Evolutionary conservation across 2,797 vertebrate genomes (phyloP).

Genomic region (Protosalanx chinensis): DNA sequence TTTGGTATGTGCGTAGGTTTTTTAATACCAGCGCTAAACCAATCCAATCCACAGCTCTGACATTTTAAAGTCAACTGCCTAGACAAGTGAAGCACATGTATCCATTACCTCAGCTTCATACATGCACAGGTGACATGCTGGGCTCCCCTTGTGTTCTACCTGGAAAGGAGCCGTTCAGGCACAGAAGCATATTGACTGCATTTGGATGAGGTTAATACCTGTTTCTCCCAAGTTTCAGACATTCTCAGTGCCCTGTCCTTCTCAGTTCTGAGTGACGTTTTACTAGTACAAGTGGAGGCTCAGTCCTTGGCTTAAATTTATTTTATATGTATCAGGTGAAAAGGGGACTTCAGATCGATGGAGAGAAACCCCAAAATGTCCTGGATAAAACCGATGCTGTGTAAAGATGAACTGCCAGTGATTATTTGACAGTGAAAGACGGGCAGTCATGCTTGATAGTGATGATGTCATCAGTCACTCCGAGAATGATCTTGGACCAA

Average conservation of each 20-base stretch:
- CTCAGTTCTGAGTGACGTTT: too few relatives aligned
- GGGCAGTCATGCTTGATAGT: slow-evolving; percentile 33
- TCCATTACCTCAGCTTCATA: slow-evolving; percentile 29
- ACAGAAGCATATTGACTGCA: slow-evolving; percentile 1
- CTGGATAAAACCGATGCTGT: not conserved
- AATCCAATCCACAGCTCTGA: slow-evolving; percentile 37
- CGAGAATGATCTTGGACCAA: slow-evolving; percentile 40
- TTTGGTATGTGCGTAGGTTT: slow-evolving; percentile 41
- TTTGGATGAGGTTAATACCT: not conserved
- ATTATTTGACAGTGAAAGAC: slow-evolving; percentile 53
- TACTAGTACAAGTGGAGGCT: too few relatives aligned
- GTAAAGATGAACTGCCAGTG: not conserved
- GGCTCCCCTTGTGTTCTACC: not conserved
- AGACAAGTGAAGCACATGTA: slow-evolving; percentile 36
- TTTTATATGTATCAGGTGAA: not conserved
- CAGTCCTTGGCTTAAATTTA: not conserved
- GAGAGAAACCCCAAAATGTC: not conserved
- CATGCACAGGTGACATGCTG: not conserved
- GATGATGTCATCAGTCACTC: slow-evolving; percentile 62
- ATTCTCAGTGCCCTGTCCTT: too few relatives aligned
- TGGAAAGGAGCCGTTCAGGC: not conserved
- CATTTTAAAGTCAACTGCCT: slow-evolving; percentile 39
- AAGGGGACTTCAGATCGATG: not conserved
- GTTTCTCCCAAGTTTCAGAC: not conserved
- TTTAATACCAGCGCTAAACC: slow-evolving; percentile 36